These are phyloP conservation scores for Chaetodon trifascialis DNA, from an alignment of 2,113 vertebrate species.

Conservation along the genomic window DNA sequence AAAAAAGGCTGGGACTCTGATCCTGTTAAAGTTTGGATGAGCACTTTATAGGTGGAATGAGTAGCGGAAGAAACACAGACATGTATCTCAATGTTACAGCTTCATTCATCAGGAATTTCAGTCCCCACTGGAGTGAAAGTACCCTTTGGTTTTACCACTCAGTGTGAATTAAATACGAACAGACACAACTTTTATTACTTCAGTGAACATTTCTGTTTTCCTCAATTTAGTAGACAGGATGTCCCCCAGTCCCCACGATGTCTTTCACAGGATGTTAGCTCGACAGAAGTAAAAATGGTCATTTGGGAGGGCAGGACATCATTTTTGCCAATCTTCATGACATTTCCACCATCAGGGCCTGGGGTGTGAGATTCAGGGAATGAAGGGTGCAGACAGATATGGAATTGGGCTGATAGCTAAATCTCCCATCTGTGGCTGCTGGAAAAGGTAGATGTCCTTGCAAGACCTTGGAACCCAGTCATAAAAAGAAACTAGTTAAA, in stretches of 20 bases:
- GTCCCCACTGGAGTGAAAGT: not conserved
- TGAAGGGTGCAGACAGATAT: slow-evolving; percentile 55
- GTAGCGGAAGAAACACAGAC: not conserved
- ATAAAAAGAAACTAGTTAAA: not conserved
- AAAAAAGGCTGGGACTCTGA: no score
- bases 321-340: slow-evolving; percentile 65
- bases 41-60: not conserved
- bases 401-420: slow-evolving; percentile 44
- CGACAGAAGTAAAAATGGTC: slow-evolving; percentile 36
- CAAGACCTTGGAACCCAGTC: slow-evolving; percentile 46
- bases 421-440: slow-evolving; percentile 61
- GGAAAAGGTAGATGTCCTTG: slow-evolving; percentile 68
- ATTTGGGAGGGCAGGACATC: slow-evolving; percentile 44
- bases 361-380: slow-evolving; percentile 54
- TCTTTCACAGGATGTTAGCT: slow-evolving; percentile 49
- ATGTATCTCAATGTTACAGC: not conserved
- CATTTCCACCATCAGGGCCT: slow-evolving; percentile 59
- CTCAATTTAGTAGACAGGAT: not conserved
- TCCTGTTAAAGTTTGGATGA: not conserved
- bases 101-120: not conserved
- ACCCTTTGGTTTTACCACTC: not conserved
- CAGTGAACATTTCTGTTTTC: slow-evolving; percentile 22
- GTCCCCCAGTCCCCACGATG: not conserved
- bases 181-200: slow-evolving; percentile 20
- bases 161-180: slow-evolving; percentile 7